Conservation (phyloP, 2,797 vertebrate genomes). For the Psittacula derbiana region DNA sequence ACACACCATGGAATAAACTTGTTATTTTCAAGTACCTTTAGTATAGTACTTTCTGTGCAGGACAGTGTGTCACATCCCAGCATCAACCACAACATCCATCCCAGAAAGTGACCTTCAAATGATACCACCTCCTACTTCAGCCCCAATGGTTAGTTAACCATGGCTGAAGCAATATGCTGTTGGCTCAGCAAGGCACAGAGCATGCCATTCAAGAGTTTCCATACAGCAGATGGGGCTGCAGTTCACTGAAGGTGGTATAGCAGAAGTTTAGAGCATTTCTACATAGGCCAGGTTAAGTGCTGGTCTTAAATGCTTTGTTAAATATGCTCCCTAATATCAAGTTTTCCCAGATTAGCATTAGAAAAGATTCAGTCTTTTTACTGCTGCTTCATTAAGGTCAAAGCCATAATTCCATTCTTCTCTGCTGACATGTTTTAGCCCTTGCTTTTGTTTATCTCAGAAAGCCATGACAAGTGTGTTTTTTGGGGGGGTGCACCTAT, state of each 20-base stretch:
- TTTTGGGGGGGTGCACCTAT: neutral
- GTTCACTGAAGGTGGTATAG: neutral
- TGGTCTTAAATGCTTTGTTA: neutral
- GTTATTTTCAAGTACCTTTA: neutral
- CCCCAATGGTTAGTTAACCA: rapidly evolving
- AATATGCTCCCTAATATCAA: neutral
- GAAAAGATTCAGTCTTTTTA: neutral
- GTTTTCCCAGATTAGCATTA: neutral
- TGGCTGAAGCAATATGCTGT: neutral
- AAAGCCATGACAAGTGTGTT: neutral
- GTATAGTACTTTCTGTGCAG: neutral
- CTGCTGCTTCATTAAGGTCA: neutral
- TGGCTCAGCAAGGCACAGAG: neutral
- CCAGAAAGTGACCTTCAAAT: neutral
- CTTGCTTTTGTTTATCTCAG: neutral
- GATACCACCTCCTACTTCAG: neutral
- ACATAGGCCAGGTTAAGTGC: neutral
- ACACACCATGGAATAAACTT: neutral
- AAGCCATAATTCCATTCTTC: neutral
- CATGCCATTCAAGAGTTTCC: neutral
- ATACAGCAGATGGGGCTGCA: neutral
- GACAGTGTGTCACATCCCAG: neutral
- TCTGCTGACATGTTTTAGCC: neutral
- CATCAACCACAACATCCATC: neutral
- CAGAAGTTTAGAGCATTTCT: neutral